Base-by-base conservation (phyloP, 2,797 vertebrate genomes). In the Dryobates pubescens region DNA sequence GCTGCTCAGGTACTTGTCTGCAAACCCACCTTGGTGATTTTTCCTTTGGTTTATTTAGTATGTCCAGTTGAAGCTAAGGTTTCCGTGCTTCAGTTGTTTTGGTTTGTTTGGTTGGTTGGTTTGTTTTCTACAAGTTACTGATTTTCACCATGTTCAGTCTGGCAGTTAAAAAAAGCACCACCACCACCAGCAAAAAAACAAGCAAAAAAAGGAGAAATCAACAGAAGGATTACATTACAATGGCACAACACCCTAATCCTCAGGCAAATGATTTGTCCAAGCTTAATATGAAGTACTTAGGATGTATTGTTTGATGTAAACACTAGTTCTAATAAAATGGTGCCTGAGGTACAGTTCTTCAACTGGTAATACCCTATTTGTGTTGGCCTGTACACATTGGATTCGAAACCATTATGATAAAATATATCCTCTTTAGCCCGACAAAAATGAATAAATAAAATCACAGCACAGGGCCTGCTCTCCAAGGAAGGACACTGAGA, bases 251-350 rank as follows among this genome's bases (percentile, higher is more conserved):
- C 98, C 98, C 98, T 98, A 98, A 99, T 99, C 99, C 99, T 98
- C 98, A 98, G 99, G 99, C 99, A 99, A 99, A 99, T 99, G 98
- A 99, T 99, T 99, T 99, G 98, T 99, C 98, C 98, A 98, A 98
- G 98, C 98, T 99, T 99, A 99, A 99, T 99, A 99, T 98, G 98
- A 99, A 98, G 98, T 98, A 99, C 98, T 99, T 99, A 98, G 98
- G 98, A 98, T 98, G 98, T 98, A 99, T 98, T 98, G 98, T 98
- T 98, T 98, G 98, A 99, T 99, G 98, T 99, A 99, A 99, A 99
- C 98, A 99, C 98, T 98, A 98, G 98, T 99, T 98, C 98, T 99
- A 98, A 98, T 99, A 99, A 99, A 99, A 99, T 97, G 98, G 97
- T 97, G 99, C 99, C 98, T 97, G 97, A 98, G 99, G 99, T 98